Base-by-base conservation (phyloP, 2,797 vertebrate genomes). In the Poecilia picta region DNA sequence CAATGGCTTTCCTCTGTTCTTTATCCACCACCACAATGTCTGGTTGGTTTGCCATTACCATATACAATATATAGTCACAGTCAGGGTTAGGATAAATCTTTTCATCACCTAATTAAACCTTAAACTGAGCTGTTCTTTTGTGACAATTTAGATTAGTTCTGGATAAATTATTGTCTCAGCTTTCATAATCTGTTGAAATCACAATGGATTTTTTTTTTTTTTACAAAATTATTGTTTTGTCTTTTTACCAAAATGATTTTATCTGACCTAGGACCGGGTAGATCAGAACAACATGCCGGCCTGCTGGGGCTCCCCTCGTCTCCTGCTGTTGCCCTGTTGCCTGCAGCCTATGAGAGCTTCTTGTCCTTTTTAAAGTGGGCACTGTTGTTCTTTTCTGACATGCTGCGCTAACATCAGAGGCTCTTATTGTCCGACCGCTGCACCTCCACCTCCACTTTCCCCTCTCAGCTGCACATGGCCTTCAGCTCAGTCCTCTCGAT, bases 381-480 rank as follows among this genome's bases (percentile, higher is more conserved):
- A 1, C 23, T 43, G 68, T n/a, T 71, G 41, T 71, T 71, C 68
- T 71, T 71, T 20, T 71, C 39, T 71, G 68, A 45, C 68, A 71
- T 82, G 80, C 79, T 73, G 87, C 76, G 78, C 74, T 39, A 74
- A 90, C 90, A 92, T 93, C 82, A 92, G 93, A 92, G 83, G 73
- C 80, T 86, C 76, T 53, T 73, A 72, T 74, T 73, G 81, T 75
- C 77, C 75, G 81, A 78, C 55, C 64, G 28, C 73, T 46, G 51
- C n/a, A 45, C 72, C 49, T 33, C 16, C 46, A 28, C 41, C 76
- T 13, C 81, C 33, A 13, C 41, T 46, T 8, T 12, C 64, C 72
- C 73, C 36, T 75, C 77, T 49, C 66, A 39, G 49, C 73, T 59
- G 62, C 75, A 0, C 77, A 72, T 59, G 71, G 76, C 73, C 45